phyloP scores from a whole-genome alignment of 2,797 vertebrate genomes.

The Fistularia tabacaria region DNA sequence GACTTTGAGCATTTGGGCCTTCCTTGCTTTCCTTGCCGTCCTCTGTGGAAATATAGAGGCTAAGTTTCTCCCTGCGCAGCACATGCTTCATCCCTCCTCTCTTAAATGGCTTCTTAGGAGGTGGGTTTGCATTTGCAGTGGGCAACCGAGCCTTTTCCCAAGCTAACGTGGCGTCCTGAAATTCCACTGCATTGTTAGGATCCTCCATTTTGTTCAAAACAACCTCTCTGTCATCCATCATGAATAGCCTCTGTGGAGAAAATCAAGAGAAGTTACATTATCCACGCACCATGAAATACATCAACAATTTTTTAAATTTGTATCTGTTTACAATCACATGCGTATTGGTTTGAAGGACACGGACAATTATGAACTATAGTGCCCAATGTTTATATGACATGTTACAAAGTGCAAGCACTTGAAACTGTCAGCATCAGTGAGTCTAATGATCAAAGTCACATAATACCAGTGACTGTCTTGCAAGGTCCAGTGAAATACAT shows the following conservation, averaged over 20 bases:
- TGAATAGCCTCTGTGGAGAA: slow-evolving; percentile 74
- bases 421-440: slow-evolving; percentile 1
- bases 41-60: slow-evolving; percentile 69
- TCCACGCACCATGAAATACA: not conserved
- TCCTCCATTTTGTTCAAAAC: slow-evolving; percentile 66
- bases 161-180: slow-evolving; percentile 73
- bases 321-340: not conserved
- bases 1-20: slow-evolving; percentile 64
- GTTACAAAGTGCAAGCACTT: not conserved
- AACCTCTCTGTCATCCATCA: slow-evolving; percentile 75
- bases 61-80: slow-evolving; percentile 74
- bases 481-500: slow-evolving; percentile 1
- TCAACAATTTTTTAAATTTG: not conserved
- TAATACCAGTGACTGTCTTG: not conserved
- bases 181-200: slow-evolving; percentile 71
- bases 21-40: slow-evolving; percentile 65
- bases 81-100: slow-evolving; percentile 63
- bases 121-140: slow-evolving; percentile 7
- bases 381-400: no score
- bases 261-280: not conserved
- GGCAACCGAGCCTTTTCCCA: slow-evolving; percentile 72
- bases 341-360: not conserved
- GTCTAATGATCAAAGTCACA: not conserved
- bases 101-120: slow-evolving; percentile 43
- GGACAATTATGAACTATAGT: no score